Percentiles rank a stretch among this genome's conserved stretches.
These are phyloP conservation scores for Lithophane ornitopus DNA, from an alignment of 2,888 invertebrate species.

Conservation along the genomic window DNA sequence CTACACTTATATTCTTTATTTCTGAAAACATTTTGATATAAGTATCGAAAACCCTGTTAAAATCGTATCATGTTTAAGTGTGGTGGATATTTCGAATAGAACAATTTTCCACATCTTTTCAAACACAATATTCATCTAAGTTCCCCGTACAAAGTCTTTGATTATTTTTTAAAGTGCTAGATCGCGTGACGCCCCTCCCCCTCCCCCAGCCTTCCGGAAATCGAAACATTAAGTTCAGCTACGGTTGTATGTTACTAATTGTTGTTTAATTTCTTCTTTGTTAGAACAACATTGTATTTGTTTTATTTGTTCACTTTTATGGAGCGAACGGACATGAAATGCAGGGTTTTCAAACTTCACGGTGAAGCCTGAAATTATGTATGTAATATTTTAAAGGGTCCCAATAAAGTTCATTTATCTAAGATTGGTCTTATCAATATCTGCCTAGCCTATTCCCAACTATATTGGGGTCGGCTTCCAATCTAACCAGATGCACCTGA, in stretches of 20 bases:
- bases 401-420: too few species aligned
- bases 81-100: background rate
- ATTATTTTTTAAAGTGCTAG: slow-evolving; percentile 22
- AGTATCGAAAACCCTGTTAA: too few species aligned
- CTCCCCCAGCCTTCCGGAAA: slow-evolving; percentile 35
- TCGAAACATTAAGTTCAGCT: slow-evolving; percentile 25
- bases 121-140: background rate
- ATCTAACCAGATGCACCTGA: too few species aligned
- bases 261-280: slow-evolving; percentile 43
- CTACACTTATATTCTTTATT: too few species aligned
- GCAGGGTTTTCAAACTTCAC: background rate
- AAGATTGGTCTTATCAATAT: background rate
- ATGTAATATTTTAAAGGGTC: too few species aligned
- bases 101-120: background rate
- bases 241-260: slow-evolving; percentile 35
- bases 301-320: background rate
- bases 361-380: too few species aligned
- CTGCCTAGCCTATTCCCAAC: too few species aligned
- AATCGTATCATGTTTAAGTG: too few species aligned
- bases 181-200: slow-evolving; percentile 37
- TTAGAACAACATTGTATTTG: slow-evolving; percentile 18
- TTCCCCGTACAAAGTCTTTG: background rate
- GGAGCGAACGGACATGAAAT: background rate
- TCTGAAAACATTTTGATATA: too few species aligned
- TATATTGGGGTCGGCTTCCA: too few species aligned